A percentile compares a stretch with the other conserved stretches of the same genome.
Evolutionary conservation across 2,888 invertebrate genomes (phyloP).

Genomic region (Ferrisia virgata): DNA sequence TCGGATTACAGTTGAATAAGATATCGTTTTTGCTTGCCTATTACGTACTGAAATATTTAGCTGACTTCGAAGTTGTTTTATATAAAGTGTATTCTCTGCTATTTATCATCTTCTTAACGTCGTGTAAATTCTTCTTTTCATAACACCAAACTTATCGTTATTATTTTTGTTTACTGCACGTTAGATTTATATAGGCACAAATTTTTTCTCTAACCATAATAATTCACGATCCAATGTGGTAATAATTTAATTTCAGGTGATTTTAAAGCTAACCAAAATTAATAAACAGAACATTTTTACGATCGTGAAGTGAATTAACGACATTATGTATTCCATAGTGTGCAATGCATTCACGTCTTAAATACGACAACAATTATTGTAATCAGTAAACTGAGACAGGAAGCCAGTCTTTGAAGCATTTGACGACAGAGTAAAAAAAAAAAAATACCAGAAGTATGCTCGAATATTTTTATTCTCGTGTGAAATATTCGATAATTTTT

Average conservation of each 20-base stretch:
- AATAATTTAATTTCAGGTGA: background rate
- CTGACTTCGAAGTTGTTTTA: too few relatives aligned
- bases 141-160: too few relatives aligned
- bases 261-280: background rate
- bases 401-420: slow-evolving; percentile 1
- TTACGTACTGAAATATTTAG: too few relatives aligned
- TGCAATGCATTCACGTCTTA: background rate
- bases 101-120: too few relatives aligned
- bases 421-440: background rate
- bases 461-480: slow-evolving; percentile 29
- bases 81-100: too few relatives aligned
- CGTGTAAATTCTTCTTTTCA: too few relatives aligned
- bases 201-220: too few relatives aligned
- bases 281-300: background rate
- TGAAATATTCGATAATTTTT: slow-evolving; percentile 32
- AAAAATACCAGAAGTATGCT: background rate
- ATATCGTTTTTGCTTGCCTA: too few relatives aligned
- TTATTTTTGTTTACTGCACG: too few relatives aligned
- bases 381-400: slow-evolving; percentile 22
- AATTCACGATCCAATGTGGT: background rate
- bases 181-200: too few relatives aligned
- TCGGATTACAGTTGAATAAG: too few relatives aligned
- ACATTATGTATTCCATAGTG: background rate
- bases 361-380: background rate
- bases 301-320: background rate